phyloP scores from a whole-genome alignment of 2,113 vertebrate species.

The Hyperopisus bebe region DNA sequence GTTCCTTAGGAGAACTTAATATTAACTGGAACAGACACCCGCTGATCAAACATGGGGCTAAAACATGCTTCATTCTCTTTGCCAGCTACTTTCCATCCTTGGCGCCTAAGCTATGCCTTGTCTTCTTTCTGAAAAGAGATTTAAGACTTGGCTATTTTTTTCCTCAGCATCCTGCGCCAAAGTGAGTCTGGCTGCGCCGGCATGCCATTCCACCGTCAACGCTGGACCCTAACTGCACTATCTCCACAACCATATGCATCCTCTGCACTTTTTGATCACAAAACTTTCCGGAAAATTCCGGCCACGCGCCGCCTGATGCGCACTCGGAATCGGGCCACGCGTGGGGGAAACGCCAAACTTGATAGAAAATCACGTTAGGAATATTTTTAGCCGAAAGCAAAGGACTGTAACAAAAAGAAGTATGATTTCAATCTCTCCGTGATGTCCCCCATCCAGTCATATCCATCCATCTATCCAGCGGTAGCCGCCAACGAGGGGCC shows the following conservation, averaged over 20 bases:
- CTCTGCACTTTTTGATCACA: background rate
- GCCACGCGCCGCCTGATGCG: background rate
- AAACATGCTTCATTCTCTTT: background rate
- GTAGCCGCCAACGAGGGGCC: background rate
- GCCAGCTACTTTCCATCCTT: slow-evolving; percentile 13
- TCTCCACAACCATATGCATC: background rate
- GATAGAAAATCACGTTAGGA: too few species aligned
- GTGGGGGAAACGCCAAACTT: background rate
- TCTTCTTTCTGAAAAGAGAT: slow-evolving; percentile 27
- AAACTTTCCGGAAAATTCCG: background rate
- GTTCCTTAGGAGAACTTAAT: background rate
- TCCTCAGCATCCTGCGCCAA: background rate
- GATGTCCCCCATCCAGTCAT: background rate
- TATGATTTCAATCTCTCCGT: background rate
- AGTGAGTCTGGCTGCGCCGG: background rate
- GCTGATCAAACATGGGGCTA: background rate
- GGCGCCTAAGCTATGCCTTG: slow-evolving; percentile 15
- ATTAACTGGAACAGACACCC: background rate
- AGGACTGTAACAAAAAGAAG: background rate
- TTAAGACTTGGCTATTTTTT: slow-evolving; percentile 17
- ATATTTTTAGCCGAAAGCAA: background rate
- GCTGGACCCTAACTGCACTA: background rate
- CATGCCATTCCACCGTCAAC: background rate
- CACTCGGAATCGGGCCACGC: background rate
- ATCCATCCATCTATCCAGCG: background rate